phyloP scores from a whole-genome alignment of 2,888 invertebrate species.

The Drosophila infuscata region DNA sequence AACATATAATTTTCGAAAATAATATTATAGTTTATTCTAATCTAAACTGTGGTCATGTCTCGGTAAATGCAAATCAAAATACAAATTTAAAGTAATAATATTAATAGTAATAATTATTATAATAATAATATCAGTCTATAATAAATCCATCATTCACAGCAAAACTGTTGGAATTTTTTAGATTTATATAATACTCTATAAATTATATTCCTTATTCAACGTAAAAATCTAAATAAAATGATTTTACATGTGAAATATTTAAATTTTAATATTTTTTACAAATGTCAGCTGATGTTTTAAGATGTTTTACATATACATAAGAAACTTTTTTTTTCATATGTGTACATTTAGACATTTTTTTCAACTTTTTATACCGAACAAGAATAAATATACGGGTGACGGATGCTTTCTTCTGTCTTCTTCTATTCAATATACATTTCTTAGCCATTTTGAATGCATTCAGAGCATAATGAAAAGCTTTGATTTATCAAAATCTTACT shows the following conservation, averaged over 20 bases:
- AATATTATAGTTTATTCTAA: neutral
- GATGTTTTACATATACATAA: too few species aligned
- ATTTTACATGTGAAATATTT: too few species aligned
- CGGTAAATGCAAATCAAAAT: neutral
- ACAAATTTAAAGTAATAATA: neutral
- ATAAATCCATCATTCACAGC: neutral
- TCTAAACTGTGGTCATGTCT: too few species aligned
- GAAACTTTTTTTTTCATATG: too few species aligned
- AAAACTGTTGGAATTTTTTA: neutral
- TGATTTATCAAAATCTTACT: neutral
- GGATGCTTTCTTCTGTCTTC: neutral
- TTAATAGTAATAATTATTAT: neutral
- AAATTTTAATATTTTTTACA: too few species aligned
- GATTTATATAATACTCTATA: neutral
- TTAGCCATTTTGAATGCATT: neutral
- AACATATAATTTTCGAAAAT: neutral
- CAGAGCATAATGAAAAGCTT: neutral
- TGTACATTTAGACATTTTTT: too few species aligned
- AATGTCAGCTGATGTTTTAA: too few species aligned
- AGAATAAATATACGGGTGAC: neutral
- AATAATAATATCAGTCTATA: neutral
- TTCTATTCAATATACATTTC: neutral
- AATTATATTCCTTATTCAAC: neutral
- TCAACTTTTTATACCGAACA: neutral
- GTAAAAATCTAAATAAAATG: too few species aligned